Evolutionary conservation across 2,888 invertebrate species (phyloP), one percentile per base, ranked within the genome.

Genomic region (Antheraea assamensis): DNA sequence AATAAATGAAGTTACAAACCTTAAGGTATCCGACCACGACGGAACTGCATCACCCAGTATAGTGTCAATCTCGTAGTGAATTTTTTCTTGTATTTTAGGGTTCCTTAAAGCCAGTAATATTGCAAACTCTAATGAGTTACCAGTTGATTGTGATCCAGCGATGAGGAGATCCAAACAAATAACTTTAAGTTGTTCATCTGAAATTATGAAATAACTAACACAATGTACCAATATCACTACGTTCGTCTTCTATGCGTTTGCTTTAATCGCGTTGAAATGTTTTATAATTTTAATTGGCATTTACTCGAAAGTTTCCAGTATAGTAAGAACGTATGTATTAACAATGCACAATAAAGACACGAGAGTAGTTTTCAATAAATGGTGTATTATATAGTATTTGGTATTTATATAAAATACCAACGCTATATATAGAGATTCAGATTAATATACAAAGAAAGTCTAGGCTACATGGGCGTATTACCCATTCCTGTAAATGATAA

Each of bases 101-200:
- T 96, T 91, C 75, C 95, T 89, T 17, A 96, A 85, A 78, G 96
- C 92, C 74, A 95, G 95, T 5, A 96, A 87, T 71, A 97, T 87
- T 0, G 95, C 95, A 80, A 96, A 96, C 70, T 95, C 95, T 64
- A 97, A 85, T 0, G 95, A 93, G 79, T 96, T 96, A 76, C 96
- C 96, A 0, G 97, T 97, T 0, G 97, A 97, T 85, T 97, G 96
- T 0, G 96, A 95, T 0, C 97, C 97, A n/a, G 97, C 97, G 88
- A 97, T 95, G 71, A 97, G 94, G 27, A 97, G 87, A 83, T 97
- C 97, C 80, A 97, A 85, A 78, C 97, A 96, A 3, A 96, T 89
- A 4, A 88, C 82, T 80, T 88, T 91, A 27, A 95, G 83, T 79
- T 95, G 94, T 68, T 92, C 90, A 73, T 93, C 94, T 94, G 87